Evolutionary conservation across 2,888 invertebrate genomes (phyloP).

Genomic region (Empis stercorea): DNA sequence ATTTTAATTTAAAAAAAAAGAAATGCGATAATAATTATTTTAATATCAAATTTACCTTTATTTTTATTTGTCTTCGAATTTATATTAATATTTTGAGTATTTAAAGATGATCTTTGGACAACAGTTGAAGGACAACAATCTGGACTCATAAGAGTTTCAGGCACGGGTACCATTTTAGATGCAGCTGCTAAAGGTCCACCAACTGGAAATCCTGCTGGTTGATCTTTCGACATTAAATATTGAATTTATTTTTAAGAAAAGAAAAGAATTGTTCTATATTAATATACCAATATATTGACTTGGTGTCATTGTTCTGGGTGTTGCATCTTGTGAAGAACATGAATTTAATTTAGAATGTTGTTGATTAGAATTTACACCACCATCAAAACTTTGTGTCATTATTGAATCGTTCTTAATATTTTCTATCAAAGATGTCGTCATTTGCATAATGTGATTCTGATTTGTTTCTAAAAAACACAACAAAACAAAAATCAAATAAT

Average conservation of each 20-base stretch:
- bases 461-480: constrained; percentile 15
- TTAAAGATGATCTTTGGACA: constrained; percentile 29
- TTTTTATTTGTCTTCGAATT: constrained; percentile 29
- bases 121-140: constrained; percentile 40
- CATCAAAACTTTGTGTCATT: constrained; percentile 52
- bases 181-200: constrained; percentile 58
- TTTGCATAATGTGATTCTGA: constrained; percentile 26
- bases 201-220: constrained; percentile 19
- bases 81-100: constrained; percentile 26
- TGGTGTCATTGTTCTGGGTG: constrained; percentile 31
- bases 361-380: constrained; percentile 27
- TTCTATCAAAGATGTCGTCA: constrained; percentile 36
- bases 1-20: not conserved
- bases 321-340: constrained; percentile 31
- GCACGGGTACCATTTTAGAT: constrained; percentile 77
- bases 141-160: constrained; percentile 76
- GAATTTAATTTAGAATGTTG: constrained; percentile 15
- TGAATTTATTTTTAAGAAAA: too few species aligned
- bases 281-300: constrained; percentile 31
- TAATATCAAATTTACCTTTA: constrained; percentile 21
- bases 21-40: not conserved
- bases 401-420: constrained; percentile 35
- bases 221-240: too few species aligned
- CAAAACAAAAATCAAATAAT: not conserved
- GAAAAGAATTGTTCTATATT: not conserved